Conservation (phyloP, 2,888 invertebrate species). For the Zhengitettix transpicula region DNA sequence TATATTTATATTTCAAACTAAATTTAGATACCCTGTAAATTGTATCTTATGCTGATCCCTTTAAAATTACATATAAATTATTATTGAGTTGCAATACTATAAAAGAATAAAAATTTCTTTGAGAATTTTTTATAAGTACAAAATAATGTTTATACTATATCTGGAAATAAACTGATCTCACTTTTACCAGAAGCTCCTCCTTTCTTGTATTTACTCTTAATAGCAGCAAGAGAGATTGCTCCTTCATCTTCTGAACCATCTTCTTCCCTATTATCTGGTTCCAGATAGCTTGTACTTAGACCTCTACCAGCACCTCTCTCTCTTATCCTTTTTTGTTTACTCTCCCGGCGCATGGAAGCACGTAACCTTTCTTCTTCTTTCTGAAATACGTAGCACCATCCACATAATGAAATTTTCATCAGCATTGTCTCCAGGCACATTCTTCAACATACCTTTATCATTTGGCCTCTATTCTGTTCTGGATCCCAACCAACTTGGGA, state of each 20-base stretch:
- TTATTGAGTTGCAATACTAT: no score
- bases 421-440: no score
- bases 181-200: slow-evolving; percentile 31
- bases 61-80: no score
- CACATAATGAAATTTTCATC: no score
- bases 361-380: slow-evolving; percentile 94
- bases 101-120: no score
- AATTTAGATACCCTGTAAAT: no score
- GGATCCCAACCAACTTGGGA: slow-evolving; percentile 90
- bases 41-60: no score
- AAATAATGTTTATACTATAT: no score
- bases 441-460: slow-evolving; percentile 54
- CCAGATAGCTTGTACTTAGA: slow-evolving; percentile 31
- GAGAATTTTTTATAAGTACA: no score
- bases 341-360: slow-evolving; percentile 64
- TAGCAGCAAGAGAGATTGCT: slow-evolving; percentile 80
- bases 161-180: slow-evolving; percentile 15
- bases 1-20: no score
- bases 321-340: slow-evolving; percentile 36
- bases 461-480: slow-evolving; percentile 76
- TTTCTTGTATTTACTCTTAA: slow-evolving; percentile 85
- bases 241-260: slow-evolving; percentile 90
- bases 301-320: slow-evolving; percentile 33
- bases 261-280: slow-evolving; percentile 45
- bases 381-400: slow-evolving; percentile 25